phyloP scores from a whole-genome alignment of 2,113 vertebrate species.

The Caracal caracal region DNA sequence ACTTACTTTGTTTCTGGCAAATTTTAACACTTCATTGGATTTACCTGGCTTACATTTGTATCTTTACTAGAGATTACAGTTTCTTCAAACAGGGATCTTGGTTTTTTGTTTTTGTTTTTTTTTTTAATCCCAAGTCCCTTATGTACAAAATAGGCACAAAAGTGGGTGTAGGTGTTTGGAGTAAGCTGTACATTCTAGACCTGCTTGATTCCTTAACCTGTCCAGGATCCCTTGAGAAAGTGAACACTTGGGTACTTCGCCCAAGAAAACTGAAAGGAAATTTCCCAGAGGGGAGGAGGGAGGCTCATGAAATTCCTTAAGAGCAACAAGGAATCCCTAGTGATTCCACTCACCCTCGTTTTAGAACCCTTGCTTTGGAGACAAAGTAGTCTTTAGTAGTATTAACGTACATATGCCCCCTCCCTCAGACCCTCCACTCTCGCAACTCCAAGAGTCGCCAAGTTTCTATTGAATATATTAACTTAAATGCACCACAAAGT shows the following conservation, averaged over 20 bases:
- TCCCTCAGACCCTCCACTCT: neutral
- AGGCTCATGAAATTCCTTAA: neutral
- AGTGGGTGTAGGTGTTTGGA: neutral
- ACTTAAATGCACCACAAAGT: neutral
- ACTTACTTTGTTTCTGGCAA: neutral
- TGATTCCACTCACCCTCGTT: neutral
- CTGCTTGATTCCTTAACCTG: neutral
- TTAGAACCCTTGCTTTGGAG: neutral
- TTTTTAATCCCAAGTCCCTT: neutral
- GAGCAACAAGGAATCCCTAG: neutral
- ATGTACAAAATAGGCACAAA: neutral
- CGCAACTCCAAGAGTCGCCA: neutral
- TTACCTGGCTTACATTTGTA: neutral
- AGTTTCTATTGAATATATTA: neutral
- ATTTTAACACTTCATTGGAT: conserved; percentile 11
- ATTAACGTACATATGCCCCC: neutral
- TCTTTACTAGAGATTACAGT: neutral
- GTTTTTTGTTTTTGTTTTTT: neutral
- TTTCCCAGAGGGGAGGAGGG: neutral
- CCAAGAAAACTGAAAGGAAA: neutral
- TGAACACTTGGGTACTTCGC: neutral
- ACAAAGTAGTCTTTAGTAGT: neutral
- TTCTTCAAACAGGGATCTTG: neutral
- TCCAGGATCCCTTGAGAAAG: neutral
- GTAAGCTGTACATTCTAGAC: neutral